Evolutionary conservation across 2,797 vertebrate species (phyloP).

Genomic region (Erethizon dorsatum): DNA sequence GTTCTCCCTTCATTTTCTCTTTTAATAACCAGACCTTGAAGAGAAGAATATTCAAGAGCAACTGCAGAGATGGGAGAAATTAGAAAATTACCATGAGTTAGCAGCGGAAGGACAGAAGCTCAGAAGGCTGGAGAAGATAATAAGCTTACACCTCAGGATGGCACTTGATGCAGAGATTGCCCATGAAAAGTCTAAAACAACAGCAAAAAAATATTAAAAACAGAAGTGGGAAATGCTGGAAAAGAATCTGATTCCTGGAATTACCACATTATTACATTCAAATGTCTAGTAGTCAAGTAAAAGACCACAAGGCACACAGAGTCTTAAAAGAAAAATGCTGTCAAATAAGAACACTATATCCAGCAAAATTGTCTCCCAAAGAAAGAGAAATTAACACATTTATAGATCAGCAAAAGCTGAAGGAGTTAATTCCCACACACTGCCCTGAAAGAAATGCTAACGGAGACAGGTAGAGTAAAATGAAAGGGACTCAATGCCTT

Average conservation of each 20-base stretch:
- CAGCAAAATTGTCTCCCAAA: not conserved
- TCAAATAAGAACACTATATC: not conserved
- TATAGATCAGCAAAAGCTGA: not conserved
- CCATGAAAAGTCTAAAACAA: not conserved
- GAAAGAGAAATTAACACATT: not conserved
- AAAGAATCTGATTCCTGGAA: not conserved
- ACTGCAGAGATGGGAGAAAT: not conserved
- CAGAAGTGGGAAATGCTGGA: not conserved
- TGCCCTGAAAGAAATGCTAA: not conserved
- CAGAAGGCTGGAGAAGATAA: fast-evolving
- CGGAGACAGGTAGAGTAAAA: not conserved
- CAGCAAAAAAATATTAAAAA: not conserved
- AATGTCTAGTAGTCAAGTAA: not conserved
- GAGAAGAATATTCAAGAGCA: not conserved
- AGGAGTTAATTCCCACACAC: not conserved
- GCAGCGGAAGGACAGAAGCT: too few relatives aligned
- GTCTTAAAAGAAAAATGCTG: not conserved
- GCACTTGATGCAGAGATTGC: not conserved
- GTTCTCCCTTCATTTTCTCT: not conserved
- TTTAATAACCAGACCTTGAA: not conserved
- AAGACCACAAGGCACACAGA: not conserved
- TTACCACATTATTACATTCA: not conserved
- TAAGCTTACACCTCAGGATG: not conserved
- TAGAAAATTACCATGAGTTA: fast-evolving
- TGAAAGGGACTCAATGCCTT: not conserved